Conservation (phyloP, 2,113 vertebrate genomes). For the Clarias macrocephalus region DNA sequence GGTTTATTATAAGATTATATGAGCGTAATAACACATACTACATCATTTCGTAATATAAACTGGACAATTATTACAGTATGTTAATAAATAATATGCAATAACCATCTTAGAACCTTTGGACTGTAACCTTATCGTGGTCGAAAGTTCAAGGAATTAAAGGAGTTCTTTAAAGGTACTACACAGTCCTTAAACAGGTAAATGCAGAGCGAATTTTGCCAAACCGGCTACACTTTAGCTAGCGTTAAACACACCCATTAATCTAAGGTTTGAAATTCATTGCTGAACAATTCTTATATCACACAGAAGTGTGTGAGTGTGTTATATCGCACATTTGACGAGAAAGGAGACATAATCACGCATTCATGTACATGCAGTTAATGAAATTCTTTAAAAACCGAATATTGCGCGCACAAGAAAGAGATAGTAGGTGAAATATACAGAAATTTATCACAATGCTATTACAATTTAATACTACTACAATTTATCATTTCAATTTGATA, state of each 20-base stretch:
- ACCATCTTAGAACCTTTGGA: too few relatives aligned
- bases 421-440: background rate
- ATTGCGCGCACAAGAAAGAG: background rate
- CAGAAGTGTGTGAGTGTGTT: background rate
- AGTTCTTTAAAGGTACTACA: background rate
- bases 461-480: background rate
- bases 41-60: background rate
- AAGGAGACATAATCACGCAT: too few relatives aligned
- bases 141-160: background rate
- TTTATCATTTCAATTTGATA: too few relatives aligned
- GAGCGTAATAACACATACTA: background rate
- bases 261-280: background rate
- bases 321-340: background rate
- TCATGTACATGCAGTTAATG: background rate
- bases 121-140: background rate
- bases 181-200: background rate
- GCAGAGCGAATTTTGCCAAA: background rate
- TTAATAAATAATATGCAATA: background rate
- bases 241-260: background rate
- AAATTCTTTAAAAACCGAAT: background rate
- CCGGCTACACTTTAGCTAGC: background rate
- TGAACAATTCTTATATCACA: background rate
- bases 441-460: background rate
- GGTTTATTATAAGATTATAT: background rate
- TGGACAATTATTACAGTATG: background rate